Conservation (phyloP, 2,797 vertebrate species). For the Coracias cyanogaster region DNA sequence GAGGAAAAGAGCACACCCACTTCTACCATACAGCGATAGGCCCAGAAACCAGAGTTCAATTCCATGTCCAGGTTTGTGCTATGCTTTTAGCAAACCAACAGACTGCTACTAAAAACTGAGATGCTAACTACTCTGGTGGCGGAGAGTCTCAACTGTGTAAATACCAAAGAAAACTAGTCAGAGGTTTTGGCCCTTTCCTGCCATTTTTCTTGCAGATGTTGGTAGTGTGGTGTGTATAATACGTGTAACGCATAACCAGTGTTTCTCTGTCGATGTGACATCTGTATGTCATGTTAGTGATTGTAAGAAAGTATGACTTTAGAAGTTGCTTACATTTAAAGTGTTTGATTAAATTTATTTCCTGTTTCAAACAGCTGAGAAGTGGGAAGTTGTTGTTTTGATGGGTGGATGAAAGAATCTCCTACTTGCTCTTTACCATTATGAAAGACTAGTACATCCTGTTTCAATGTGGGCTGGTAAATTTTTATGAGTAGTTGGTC, state of each 20-base stretch:
- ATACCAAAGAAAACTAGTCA: not conserved
- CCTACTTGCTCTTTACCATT: not conserved
- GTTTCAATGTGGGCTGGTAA: not conserved
- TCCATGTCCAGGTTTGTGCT: not conserved
- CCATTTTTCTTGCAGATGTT: not conserved
- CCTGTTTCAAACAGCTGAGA: not conserved
- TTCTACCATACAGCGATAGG: not conserved
- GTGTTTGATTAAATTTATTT: not conserved
- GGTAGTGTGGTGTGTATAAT: not conserved
- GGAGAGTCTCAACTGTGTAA: not conserved
- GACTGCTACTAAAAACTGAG: not conserved
- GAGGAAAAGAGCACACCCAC: not conserved
- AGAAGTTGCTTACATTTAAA: not conserved
- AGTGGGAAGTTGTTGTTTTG: not conserved
- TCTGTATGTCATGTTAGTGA: not conserved
- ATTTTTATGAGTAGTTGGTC: not conserved
- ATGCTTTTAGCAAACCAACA: not conserved
- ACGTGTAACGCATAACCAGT: fast-evolving
- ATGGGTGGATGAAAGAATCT: not conserved
- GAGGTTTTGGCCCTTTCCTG: not conserved
- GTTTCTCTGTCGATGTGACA: not conserved
- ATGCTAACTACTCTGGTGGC: not conserved
- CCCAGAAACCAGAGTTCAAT: not conserved
- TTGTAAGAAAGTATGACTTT: not conserved
- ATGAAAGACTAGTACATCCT: not conserved